These are phyloP conservation scores for Thereva unica DNA, from an alignment of 2,888 invertebrate genomes.

Conservation along the genomic window DNA sequence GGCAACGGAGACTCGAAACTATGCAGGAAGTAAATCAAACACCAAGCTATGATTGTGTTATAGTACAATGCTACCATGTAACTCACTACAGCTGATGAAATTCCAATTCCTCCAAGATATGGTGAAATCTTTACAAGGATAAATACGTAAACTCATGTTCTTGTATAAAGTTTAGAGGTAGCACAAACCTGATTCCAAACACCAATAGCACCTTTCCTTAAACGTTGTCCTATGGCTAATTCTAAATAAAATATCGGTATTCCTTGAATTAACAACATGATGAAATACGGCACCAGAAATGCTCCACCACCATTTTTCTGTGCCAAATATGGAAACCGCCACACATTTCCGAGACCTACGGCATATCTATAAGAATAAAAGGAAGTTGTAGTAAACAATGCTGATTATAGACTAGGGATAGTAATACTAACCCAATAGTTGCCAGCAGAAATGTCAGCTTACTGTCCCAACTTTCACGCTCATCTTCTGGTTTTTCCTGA, in stretches of 20 bases:
- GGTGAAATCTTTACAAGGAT: constrained; percentile 69
- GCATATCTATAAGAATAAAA: constrained; percentile 68
- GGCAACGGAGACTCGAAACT: constrained; percentile 91
- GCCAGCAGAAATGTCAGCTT: constrained; percentile 89
- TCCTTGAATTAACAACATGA: constrained; percentile 92
- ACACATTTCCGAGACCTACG: constrained; percentile 92
- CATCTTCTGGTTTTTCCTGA: constrained; percentile 72
- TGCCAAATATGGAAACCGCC: constrained; percentile 93
- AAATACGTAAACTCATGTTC: too few relatives aligned
- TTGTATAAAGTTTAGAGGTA: background rate
- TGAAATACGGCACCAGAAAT: constrained; percentile 95
- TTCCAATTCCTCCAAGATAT: constrained; percentile 85
- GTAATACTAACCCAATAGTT: constrained; percentile 70
- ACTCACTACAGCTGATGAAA: constrained; percentile 93
- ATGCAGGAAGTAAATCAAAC: constrained; percentile 90
- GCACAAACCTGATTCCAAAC: constrained; percentile 82
- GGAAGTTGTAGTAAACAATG: background rate
- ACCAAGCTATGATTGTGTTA: constrained; percentile 98
- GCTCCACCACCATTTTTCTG: constrained; percentile 96
- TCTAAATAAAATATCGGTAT: constrained; percentile 96
- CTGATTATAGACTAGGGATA: background rate
- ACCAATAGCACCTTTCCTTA: constrained; percentile 92
- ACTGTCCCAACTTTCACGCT: constrained; percentile 90
- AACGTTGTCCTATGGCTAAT: constrained; percentile 89
- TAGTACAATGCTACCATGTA: constrained; percentile 96